Conservation (phyloP, 2,888 invertebrate genomes). For the Bugulina stolonifera region DNA sequence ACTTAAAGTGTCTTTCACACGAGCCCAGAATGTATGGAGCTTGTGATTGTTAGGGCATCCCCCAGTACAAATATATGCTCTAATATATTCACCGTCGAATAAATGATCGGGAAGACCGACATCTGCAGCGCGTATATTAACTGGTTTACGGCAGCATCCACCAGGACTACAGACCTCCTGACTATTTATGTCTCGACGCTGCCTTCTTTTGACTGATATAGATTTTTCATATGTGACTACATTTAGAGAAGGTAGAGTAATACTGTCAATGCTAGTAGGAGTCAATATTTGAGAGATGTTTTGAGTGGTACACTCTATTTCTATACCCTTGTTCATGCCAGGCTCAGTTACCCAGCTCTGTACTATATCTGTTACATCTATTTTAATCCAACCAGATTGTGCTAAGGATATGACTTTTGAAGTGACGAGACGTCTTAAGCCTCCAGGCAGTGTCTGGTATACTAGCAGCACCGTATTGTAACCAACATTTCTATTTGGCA, state of each 20-base stretch:
- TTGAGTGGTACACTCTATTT: constrained; percentile 2
- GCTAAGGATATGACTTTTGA: constrained; percentile 20
- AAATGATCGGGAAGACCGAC: constrained; percentile 2
- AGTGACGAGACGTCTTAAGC: background rate
- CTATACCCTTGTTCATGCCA: constrained; percentile 1
- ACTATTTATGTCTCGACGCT: background rate
- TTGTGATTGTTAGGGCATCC: background rate
- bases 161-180: background rate
- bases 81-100: background rate
- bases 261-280: too few species aligned
- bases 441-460: constrained; percentile 24
- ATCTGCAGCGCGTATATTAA: background rate
- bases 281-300: constrained; percentile 5
- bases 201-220: background rate
- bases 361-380: constrained; percentile 23
- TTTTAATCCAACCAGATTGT: constrained; percentile 14
- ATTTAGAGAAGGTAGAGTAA: background rate
- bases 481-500: background rate
- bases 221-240: background rate
- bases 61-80: background rate
- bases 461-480: constrained; percentile 13
- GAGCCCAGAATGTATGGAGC: background rate
- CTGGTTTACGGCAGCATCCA: background rate
- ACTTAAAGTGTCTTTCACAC: background rate
- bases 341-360: constrained; percentile 24